Conservation (phyloP, 2,797 vertebrate genomes). For the Otolemur crassicaudatus region DNA sequence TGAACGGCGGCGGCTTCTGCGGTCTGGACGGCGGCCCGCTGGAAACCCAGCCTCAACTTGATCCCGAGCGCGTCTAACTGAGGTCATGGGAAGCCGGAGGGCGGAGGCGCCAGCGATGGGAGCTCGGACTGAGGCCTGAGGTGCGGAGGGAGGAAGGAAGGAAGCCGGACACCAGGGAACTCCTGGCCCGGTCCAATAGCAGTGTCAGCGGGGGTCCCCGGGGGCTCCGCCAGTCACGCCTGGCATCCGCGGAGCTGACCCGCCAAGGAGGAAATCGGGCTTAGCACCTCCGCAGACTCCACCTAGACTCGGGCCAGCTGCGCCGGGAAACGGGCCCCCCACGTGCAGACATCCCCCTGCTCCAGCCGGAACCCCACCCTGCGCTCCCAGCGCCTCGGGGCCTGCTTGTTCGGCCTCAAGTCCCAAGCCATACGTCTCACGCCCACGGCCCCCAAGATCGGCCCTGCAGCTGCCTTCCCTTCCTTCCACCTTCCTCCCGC, state of each 20-base stretch:
- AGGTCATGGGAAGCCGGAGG: slow-evolving; percentile 75
- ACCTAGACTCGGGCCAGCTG: neutral
- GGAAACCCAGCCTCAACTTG: slow-evolving; percentile 78
- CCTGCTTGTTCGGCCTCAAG: neutral
- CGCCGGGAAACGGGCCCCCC: neutral
- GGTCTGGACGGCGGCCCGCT: slow-evolving; percentile 81
- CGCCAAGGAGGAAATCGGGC: neutral
- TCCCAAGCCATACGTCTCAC: neutral
- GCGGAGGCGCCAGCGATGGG: slow-evolving; percentile 14
- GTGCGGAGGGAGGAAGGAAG: neutral
- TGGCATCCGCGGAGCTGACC: neutral
- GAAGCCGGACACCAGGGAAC: neutral
- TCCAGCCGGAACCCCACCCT: neutral
- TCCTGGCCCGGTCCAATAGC: rapidly evolving
- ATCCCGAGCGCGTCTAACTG: slow-evolving; percentile 72
- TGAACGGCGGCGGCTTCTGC: slow-evolving; percentile 80
- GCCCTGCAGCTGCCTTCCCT: neutral
- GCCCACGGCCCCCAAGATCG: neutral
- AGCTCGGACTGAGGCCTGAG: neutral
- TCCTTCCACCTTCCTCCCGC: neutral
- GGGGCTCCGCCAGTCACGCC: neutral
- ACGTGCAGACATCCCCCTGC: neutral
- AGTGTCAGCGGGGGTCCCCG: neutral
- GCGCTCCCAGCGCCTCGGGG: neutral
- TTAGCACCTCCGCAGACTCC: neutral